Evolutionary conservation across 2,888 invertebrate species (phyloP), one percentile per base, ranked within the genome.

Genomic region (Caenorhabditis wallacei): DNA sequence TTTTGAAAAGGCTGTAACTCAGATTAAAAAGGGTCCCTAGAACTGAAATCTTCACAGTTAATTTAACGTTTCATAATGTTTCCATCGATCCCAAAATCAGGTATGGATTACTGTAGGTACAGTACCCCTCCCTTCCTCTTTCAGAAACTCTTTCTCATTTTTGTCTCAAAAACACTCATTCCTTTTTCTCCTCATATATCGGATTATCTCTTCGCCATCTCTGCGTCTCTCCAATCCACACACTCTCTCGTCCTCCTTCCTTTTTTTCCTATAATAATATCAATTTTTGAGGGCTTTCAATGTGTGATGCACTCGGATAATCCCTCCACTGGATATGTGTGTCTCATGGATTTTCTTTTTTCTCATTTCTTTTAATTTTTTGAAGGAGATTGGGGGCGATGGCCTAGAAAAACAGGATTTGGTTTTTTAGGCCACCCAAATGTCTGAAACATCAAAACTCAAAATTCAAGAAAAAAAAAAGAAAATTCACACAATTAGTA

Each of bases 201-300:
- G 74, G 74, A 74, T 74, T 74, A 74, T 74, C 54, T 37, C 1
- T 63, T 74, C 46, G 16, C 1, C 63, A 26, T 51, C 37, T 48
- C 71, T 53, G 72, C 26, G 53, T 63, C 63, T 72, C 72, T 54
- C 7, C 16, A 30, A 37, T 63, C 37, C 43, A 7, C 4, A n/a
- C 26, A 54, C 53, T 71, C 48, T 53, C 51, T 61, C 71, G 40
- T 20, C 30, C 2, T 20, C 35, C 5, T 53, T 51, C 35, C 43
- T 13, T 40, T 48, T 35, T 40, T 10, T 22, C 22, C 30, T 30
- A 69, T 76, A 76, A 76, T 76, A 69, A 76, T 69, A 76, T 76
- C 76, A 69, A 59, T 76, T 76, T 59, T 76, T 76, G 76, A 76
- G 69, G 76, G 76, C 76, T 76, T 76, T 76, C 76, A 48, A 57